Percentiles rank a stretch among this genome's conserved stretches.
Conservation (phyloP, 2,888 invertebrate genomes). For the Coenonympha glycerion region DNA sequence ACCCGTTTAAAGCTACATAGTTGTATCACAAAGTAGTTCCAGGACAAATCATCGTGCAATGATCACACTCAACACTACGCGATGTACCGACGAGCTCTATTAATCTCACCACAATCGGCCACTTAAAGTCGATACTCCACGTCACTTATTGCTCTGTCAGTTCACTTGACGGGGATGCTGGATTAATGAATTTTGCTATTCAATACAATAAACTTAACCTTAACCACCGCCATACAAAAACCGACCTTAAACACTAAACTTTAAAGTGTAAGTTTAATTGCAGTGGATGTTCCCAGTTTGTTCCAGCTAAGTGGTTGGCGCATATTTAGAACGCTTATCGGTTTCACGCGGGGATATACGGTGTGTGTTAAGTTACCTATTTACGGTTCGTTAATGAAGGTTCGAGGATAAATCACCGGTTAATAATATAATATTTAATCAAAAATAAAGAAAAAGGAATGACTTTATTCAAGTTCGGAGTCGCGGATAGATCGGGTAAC, state of each 20-base stretch:
- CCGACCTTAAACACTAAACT: background rate
- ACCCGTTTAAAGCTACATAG: no score
- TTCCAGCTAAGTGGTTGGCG: slow-evolving; percentile 25
- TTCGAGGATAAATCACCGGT: slow-evolving; percentile 19
- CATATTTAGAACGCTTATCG: slow-evolving; percentile 27
- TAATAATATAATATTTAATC: background rate
- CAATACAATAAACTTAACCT: slow-evolving; percentile 24
- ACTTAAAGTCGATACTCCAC: slow-evolving; percentile 34
- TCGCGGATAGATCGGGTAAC: no score
- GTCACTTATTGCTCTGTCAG: slow-evolving; percentile 41
- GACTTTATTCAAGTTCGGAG: no score
- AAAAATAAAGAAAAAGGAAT: no score
- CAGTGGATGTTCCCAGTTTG: background rate
- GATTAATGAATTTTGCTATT: slow-evolving; percentile 37
- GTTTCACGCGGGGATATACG: slow-evolving; percentile 25
- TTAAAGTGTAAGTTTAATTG: slow-evolving; percentile 8
- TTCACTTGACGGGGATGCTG: slow-evolving; percentile 33
- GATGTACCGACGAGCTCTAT: slow-evolving; percentile 32
- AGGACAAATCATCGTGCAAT: no score
- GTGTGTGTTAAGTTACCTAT: slow-evolving; percentile 20
- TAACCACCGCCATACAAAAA: background rate
- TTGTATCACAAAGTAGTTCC: no score
- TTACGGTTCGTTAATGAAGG: slow-evolving; percentile 23
- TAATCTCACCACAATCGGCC: slow-evolving; percentile 36
- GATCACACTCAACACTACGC: background rate